Base-by-base conservation (phyloP, 2,797 vertebrate genomes). In the Margarornis squamiger region DNA sequence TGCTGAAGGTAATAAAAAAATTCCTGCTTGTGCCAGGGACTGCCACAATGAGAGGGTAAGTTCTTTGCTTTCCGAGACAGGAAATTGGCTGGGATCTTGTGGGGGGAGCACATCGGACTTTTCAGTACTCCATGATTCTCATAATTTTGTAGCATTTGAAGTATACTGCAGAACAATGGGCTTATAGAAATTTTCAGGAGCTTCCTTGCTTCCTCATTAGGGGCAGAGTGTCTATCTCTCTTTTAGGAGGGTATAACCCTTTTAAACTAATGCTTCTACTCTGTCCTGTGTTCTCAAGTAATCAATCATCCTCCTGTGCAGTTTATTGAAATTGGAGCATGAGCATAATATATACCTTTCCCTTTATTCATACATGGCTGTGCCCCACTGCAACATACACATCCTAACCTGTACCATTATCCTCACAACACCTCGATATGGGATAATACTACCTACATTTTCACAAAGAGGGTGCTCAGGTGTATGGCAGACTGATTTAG, bases 51-150 rank as follows among this genome's bases (percentile, higher is more conserved):
- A 77, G 20, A 81, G 12, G 26, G 19, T 15, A 45, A 87, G 19
- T 57, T 71, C 81, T 79, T 30, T 70, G 52, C 13, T 15, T 23
- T 27, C 14, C 2, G 7, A 32, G 23, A 76, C 0, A 45, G 65
- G 41, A 63, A 57, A 85, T 1, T 22, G 63, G 19, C 39, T 52
- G 67, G 16, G 59, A 52, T 43, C 34, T 51, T 29, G 38, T 0
- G 0, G 11, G 36, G 55, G 39, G 76, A 77, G 26, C 19, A 45
- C 15, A 57, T 0, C 0, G 5, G 43, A 54, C 17, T 59, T 88
- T 22, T 36, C 0, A 0, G 38, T 24, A 48, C 30, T 38, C 27
- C 0, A 0, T 0, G 11, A 58, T 43, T 81, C 49, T 61, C 45
- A 3, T 21, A 8, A 59, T 52, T 89, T 26, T 38, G 39, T 29